These are phyloP conservation scores for Lycocorax pyrrhopterus DNA, from an alignment of 2,113 vertebrate genomes.

Conservation along the genomic window DNA sequence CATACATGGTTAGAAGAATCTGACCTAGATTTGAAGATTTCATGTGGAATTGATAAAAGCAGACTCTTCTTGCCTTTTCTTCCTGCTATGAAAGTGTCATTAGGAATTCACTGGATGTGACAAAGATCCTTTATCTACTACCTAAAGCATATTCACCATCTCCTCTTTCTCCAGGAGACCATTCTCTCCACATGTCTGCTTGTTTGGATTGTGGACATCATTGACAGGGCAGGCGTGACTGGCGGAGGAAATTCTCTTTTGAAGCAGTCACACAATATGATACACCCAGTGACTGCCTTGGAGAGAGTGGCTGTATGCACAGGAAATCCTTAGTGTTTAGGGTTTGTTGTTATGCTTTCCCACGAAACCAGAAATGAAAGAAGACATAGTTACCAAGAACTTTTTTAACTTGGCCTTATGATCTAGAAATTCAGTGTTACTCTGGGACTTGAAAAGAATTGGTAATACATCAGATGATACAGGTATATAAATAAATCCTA, in stretches of 20 bases:
- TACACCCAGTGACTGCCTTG: not conserved
- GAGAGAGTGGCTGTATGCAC: not conserved
- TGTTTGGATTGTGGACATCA: not conserved
- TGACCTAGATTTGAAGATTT: not conserved
- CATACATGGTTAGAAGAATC: not conserved
- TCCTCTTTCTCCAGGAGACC: not conserved
- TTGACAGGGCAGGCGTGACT: not conserved
- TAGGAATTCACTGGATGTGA: not conserved
- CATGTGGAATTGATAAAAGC: not conserved
- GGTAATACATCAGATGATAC: fast-evolving
- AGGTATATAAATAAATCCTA: not conserved
- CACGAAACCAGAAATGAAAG: not conserved
- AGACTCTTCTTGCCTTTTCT: not conserved
- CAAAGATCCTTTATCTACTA: not conserved
- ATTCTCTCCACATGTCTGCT: not conserved
- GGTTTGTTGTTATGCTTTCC: not conserved
- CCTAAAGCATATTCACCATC: not conserved
- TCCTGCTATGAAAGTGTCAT: not conserved
- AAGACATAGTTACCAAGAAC: not conserved
- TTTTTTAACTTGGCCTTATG: not conserved
- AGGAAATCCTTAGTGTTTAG: not conserved
- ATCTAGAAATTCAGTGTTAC: not conserved
- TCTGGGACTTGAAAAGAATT: not conserved
- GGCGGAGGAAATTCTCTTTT: not conserved
- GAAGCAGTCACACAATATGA: not conserved